Base-by-base conservation (phyloP, 2,888 invertebrate species). In the Toxonevra muliebris region DNA sequence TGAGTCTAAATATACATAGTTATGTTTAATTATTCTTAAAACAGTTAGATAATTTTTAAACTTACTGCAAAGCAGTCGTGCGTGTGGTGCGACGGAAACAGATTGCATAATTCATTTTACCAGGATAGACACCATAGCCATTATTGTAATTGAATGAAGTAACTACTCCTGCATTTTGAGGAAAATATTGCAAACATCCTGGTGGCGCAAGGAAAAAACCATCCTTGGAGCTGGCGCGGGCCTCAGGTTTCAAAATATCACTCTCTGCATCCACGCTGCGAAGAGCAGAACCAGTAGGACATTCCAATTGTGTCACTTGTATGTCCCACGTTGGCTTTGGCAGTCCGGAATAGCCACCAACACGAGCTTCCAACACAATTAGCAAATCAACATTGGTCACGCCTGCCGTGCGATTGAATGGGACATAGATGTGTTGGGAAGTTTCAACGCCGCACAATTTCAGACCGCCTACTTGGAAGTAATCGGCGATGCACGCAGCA, bases 171-270 rank as follows among this genome's bases (percentile, higher is more conserved):
- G 83, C 77, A 0, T 86, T 77, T 55, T 89, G 88, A 0, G 89
- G 89, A 77, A 87, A 90, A 83, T 89, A 92, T 75, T 92, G 92
- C n/a, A 90, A 85, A 62, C 91, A 91, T 52, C 91, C 91, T 0
- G 87, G 85, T 0, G 91, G 91, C 0, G 91, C 84, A 43, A 84
- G 70, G 13, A 74, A 68, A 65, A 73, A 81, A 9, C 76, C 78
- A 70, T 84, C 82, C 13, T 68, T 75, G 13, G 65, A 67, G 10
- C 68, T 19, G 55, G 71, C 52, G 8, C 75, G 76, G 0, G 2
- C 82, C 76, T 66, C 74, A 71, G 10, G 76, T 15, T n/a, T 8
- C 10, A 48, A 11, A 45, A 12, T 13, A 13, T 45, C 73, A n/a
- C 15, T 20, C 7, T 12, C 48, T 8, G 30, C 10, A 13, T 42